Conservation (phyloP, 2,113 vertebrate species). For the Circaetus cinerascens region DNA sequence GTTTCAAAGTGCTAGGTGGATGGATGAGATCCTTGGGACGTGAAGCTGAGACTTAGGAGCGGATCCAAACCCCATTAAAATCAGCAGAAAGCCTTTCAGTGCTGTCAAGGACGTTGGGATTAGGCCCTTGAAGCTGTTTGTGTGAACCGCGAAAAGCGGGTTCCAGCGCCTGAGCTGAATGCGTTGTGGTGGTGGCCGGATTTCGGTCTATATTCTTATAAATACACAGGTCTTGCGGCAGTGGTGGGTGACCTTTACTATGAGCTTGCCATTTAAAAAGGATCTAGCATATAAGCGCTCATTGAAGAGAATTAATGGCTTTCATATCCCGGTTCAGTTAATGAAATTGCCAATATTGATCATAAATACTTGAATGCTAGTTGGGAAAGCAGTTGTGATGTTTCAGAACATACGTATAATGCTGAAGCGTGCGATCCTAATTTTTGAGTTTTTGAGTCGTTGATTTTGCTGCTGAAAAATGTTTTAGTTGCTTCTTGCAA, state of each 20-base stretch:
- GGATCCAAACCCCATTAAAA: slow-evolving; percentile 1
- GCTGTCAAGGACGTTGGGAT: not conserved
- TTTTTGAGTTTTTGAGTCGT: not conserved
- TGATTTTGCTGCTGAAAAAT: not conserved
- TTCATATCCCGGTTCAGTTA: not conserved
- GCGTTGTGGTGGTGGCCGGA: not conserved
- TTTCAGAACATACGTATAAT: fast-evolving
- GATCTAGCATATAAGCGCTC: not conserved
- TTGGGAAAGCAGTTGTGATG: not conserved
- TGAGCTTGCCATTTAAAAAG: not conserved
- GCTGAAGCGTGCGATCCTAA: fast-evolving
- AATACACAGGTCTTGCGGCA: fast-evolving
- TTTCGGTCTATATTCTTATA: not conserved
- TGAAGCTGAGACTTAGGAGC: not conserved
- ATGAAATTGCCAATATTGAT: not conserved
- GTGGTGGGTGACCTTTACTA: not conserved
- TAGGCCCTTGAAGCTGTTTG: not conserved
- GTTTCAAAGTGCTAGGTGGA: not conserved
- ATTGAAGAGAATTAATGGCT: not conserved
- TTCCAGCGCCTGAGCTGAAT: not conserved
- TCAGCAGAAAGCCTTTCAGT: not conserved
- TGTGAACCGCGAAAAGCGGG: not conserved
- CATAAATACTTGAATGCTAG: not conserved
- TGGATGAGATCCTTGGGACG: not conserved
- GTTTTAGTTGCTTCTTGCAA: not conserved